phyloP scores from a whole-genome alignment of 2,113 vertebrate species.

The Coreoperca whiteheadi region DNA sequence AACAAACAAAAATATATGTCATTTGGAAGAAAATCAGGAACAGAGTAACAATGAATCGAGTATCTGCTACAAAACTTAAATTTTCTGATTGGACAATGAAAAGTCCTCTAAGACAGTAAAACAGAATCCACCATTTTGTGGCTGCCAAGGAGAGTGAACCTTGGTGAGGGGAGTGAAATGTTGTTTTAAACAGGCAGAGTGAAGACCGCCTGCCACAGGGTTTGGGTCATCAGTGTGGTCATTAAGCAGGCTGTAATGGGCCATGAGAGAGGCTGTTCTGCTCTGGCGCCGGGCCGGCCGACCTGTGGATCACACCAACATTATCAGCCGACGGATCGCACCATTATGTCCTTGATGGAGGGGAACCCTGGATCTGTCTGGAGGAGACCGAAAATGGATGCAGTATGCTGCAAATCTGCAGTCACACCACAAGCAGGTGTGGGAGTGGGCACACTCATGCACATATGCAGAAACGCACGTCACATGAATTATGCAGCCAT shows the following conservation, averaged over 20 bases:
- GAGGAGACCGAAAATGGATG: constrained; percentile 39
- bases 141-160: constrained; percentile 25
- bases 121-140: constrained; percentile 29
- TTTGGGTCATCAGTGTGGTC: constrained; percentile 78
- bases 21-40: not conserved
- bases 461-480: not conserved
- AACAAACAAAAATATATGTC: no score
- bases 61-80: not conserved
- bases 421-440: constrained; percentile 13
- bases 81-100: constrained; percentile 6
- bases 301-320: constrained; percentile 74
- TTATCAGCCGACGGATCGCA: constrained; percentile 67
- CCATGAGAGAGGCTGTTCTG: constrained; percentile 79
- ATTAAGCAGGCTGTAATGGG: constrained; percentile 83
- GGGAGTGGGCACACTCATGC: not conserved
- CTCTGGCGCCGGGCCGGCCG: constrained; percentile 65
- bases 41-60: not conserved
- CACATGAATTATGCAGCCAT: constrained; percentile 9
- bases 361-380: constrained; percentile 60
- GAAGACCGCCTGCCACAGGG: constrained; percentile 65
- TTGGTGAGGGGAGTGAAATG: constrained; percentile 49
- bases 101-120: not conserved
- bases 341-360: constrained; percentile 81
- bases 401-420: constrained; percentile 24
- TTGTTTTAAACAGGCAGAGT: constrained; percentile 73